phyloP scores from a whole-genome alignment of 64 coral and sea anemone genomes.

The Porites lutea region DNA sequence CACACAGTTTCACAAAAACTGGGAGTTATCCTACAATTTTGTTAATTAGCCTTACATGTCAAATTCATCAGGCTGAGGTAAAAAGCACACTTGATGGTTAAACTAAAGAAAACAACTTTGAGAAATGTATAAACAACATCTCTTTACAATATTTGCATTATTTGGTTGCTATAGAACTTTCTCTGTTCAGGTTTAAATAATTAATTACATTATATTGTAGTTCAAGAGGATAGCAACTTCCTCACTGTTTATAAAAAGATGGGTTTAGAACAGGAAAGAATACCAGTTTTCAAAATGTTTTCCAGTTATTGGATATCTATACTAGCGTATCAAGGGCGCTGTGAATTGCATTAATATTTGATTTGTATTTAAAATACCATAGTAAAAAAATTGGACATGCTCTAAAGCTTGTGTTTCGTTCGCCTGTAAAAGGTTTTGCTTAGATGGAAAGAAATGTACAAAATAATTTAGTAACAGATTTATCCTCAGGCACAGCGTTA shows the following conservation, averaged over 20 bases:
- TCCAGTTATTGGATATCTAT: neutral
- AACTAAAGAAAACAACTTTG: slow-evolving; percentile 7
- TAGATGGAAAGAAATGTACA: too few species aligned
- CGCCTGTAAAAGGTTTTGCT: too few species aligned
- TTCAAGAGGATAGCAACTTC: neutral
- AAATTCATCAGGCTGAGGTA: neutral
- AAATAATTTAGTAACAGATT: too few species aligned
- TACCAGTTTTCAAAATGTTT: neutral
- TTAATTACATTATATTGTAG: slow-evolving; percentile 18
- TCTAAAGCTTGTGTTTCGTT: too few species aligned
- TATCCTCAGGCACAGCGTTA: too few species aligned
- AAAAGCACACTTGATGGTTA: neutral
- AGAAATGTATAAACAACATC: slow-evolving; percentile 13
- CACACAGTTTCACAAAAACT: too few species aligned
- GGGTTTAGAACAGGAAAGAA: neutral
- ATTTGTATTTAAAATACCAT: too few species aligned
- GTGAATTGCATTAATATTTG: too few species aligned
- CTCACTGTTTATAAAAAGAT: neutral
- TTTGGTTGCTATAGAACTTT: slow-evolving; percentile 59
- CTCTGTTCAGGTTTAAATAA: slow-evolving; percentile 57
- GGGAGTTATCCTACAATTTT: too few species aligned
- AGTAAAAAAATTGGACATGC: too few species aligned
- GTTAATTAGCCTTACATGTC: too few species aligned
- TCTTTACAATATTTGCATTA: slow-evolving; percentile 33
- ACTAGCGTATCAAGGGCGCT: too few species aligned